These are phyloP conservation scores for Eupithecia exiguata DNA, from an alignment of 2,888 invertebrate species.

Conservation along the genomic window DNA sequence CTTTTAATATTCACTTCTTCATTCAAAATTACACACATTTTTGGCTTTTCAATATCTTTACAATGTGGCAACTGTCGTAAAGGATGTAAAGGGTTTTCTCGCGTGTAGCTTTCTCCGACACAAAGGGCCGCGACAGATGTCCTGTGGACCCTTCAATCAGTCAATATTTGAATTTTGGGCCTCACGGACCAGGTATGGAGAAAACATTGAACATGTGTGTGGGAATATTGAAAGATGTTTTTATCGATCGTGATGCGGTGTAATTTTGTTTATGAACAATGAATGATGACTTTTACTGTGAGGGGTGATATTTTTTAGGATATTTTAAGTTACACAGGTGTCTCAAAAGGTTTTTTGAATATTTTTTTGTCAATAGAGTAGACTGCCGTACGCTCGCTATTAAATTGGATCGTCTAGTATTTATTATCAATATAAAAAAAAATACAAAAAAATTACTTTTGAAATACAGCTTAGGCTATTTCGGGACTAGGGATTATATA, in stretches of 20 bases:
- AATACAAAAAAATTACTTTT: neutral
- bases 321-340: neutral
- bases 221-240: constrained; percentile 48
- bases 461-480: neutral
- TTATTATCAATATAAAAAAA: too few relatives aligned
- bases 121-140: constrained; percentile 73
- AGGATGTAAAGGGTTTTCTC: constrained; percentile 51
- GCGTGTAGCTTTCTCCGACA: constrained; percentile 68
- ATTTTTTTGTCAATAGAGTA: neutral
- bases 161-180: constrained; percentile 77
- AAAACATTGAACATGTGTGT: constrained; percentile 62
- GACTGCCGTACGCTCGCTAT: neutral
- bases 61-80: constrained; percentile 57
- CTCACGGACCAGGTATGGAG: constrained; percentile 48
- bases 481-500: neutral
- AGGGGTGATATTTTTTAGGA: neutral
- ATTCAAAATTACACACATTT: constrained; percentile 48
- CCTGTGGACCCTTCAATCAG: constrained; percentile 80
- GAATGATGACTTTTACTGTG: constrained; percentile 16
- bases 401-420: neutral
- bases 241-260: constrained; percentile 38
- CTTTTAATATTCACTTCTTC: constrained; percentile 13
- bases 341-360: neutral
- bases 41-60: constrained; percentile 51
- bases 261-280: constrained; percentile 38